phyloP scores from a whole-genome alignment of 2,113 vertebrate species.

The Cromileptes altivelis region DNA sequence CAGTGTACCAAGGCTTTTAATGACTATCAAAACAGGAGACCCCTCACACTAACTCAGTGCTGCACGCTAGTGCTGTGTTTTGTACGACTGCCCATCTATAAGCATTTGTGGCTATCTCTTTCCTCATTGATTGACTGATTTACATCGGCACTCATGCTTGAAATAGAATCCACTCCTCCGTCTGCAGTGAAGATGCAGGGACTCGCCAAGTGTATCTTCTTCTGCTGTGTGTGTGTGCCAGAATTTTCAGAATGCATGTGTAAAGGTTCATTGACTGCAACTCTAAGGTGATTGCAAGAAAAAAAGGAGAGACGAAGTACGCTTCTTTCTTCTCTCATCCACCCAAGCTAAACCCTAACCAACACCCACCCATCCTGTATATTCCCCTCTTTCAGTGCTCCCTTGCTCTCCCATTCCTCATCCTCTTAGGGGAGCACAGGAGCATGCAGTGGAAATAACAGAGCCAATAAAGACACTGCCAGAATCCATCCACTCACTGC shows the following conservation, averaged over 20 bases:
- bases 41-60: slow-evolving; percentile 47
- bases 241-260: slow-evolving; percentile 4
- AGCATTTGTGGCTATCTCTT: slow-evolving; percentile 63
- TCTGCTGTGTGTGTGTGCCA: slow-evolving; percentile 9
- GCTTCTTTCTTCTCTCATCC: slow-evolving; percentile 28
- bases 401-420: slow-evolving; percentile 74
- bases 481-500: slow-evolving; percentile 74
- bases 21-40: slow-evolving; percentile 66
- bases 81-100: slow-evolving; percentile 45
- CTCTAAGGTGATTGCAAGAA: slow-evolving; percentile 35
- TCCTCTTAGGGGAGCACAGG: slow-evolving; percentile 79
- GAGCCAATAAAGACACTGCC: slow-evolving; percentile 83
- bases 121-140: slow-evolving; percentile 76
- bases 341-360: slow-evolving; percentile 37
- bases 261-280: slow-evolving; percentile 49
- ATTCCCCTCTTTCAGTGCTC: slow-evolving; percentile 47
- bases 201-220: slow-evolving; percentile 28
- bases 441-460: slow-evolving; percentile 84
- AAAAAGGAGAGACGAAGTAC: slow-evolving; percentile 7
- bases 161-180: slow-evolving; percentile 78
- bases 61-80: slow-evolving; percentile 50
- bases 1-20: slow-evolving; percentile 61
- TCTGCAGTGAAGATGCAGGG: slow-evolving; percentile 43
- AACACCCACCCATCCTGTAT: slow-evolving; percentile 23
- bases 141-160: slow-evolving; percentile 77